A percentile compares a stretch with the other conserved stretches of the same genome.
These are phyloP conservation scores for Altica lythri DNA, from an alignment of 2,888 invertebrate species.

Conservation along the genomic window DNA sequence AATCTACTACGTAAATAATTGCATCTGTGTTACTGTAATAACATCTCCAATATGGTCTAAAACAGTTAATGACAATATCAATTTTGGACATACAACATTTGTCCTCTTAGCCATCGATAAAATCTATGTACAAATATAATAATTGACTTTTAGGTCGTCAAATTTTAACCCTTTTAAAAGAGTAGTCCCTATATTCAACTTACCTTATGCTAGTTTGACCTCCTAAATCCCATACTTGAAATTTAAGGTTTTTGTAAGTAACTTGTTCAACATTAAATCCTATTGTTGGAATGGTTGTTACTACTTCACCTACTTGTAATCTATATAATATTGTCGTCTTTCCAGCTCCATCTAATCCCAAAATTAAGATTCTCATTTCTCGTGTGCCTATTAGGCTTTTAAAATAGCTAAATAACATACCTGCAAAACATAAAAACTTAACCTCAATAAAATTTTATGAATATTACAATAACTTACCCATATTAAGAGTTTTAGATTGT, in stretches of 20 bases:
- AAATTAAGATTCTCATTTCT: slow-evolving; percentile 97
- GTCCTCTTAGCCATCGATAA: no score
- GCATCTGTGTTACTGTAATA: slow-evolving; percentile 99
- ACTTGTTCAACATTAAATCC: slow-evolving; percentile 99
- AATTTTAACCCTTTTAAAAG: no score
- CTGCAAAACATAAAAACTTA: slow-evolving; percentile 64
- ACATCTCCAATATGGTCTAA: slow-evolving; percentile 98
- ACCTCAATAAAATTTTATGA: slow-evolving; percentile 16
- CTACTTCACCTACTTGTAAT: slow-evolving; percentile 97
- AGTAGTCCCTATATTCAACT: no score
- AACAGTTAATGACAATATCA: slow-evolving; percentile 53
- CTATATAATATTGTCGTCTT: slow-evolving; percentile 99
- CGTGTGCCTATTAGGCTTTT: slow-evolving; percentile 92
- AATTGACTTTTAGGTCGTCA: no score
- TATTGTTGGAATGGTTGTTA: slow-evolving; percentile 97
- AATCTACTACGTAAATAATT: slow-evolving; percentile 99
- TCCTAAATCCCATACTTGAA: slow-evolving; percentile 99
- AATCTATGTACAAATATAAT: no score
- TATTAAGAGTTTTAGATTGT: slow-evolving; percentile 3
- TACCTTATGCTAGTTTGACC: slow-evolving; percentile 99
- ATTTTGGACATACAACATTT: no score
- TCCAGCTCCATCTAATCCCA: slow-evolving; percentile 98
- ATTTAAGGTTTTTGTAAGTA: slow-evolving; percentile 98
- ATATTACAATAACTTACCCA: slow-evolving; percentile 13
- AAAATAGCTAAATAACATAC: slow-evolving; percentile 96